A percentile compares a stretch with the other conserved stretches of the same genome.
Conservation (phyloP, 2,888 invertebrate genomes). For the Malachius bipustulatus region DNA sequence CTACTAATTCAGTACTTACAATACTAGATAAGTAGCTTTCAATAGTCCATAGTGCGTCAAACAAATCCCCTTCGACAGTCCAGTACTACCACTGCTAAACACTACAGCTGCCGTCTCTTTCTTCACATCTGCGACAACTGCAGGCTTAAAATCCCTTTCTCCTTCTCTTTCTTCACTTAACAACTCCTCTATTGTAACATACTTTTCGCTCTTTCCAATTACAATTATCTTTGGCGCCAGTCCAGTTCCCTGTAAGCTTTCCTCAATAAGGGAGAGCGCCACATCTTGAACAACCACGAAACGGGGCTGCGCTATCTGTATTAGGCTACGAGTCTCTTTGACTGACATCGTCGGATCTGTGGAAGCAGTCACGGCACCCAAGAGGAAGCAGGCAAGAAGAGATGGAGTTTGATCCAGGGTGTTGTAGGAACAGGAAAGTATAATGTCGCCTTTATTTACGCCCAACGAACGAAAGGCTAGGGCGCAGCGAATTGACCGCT, state of each 20-base stretch:
- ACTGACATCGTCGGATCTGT: constrained; percentile 25
- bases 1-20: constrained; percentile 1
- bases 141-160: constrained; percentile 22
- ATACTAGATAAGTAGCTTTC: background rate
- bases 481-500: constrained; percentile 37
- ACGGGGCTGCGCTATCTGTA: constrained; percentile 25
- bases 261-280: constrained; percentile 22
- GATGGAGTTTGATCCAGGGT: constrained; percentile 37
- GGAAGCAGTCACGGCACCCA: constrained; percentile 31
- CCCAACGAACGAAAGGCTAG: constrained; percentile 33
- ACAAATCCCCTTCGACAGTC: constrained; percentile 28
- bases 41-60: constrained; percentile 17
- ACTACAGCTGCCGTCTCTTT: constrained; percentile 24
- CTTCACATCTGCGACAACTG: constrained; percentile 14
- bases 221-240: constrained; percentile 25
- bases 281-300: constrained; percentile 26
- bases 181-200: too few species aligned
- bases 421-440: constrained; percentile 38
- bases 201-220: constrained; percentile 21
- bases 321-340: constrained; percentile 23
- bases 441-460: constrained; percentile 35
- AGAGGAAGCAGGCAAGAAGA: constrained; percentile 38
- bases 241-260: constrained; percentile 20
- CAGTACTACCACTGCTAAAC: constrained; percentile 31
- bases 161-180: constrained; percentile 13